A percentile compares a stretch with the other conserved stretches of the same genome.
Evolutionary conservation across 2,888 invertebrate species (phyloP).

Genomic region (Autographa gamma): DNA sequence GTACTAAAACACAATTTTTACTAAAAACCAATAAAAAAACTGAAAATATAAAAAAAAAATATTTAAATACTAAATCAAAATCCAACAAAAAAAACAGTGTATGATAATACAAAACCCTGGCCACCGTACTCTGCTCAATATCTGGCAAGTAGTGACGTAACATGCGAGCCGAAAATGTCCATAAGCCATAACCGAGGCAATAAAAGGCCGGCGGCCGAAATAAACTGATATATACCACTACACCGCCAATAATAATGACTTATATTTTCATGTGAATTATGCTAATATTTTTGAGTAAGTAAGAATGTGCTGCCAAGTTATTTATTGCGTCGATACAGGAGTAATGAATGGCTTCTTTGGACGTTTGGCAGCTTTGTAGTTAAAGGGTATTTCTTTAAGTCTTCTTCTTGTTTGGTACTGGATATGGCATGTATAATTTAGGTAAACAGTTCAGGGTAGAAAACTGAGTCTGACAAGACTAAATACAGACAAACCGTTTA

Average conservation of each 20-base stretch:
- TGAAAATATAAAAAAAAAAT: too few relatives aligned
- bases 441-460: too few relatives aligned
- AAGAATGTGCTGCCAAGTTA: constrained; percentile 51
- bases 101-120: constrained; percentile 10
- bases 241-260: constrained; percentile 56
- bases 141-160: constrained; percentile 57
- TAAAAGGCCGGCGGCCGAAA: constrained; percentile 63
- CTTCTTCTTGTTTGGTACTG: too few relatives aligned
- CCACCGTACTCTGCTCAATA: constrained; percentile 45
- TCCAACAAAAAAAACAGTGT: neutral
- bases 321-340: constrained; percentile 36
- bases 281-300: constrained; percentile 50
- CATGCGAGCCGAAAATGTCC: constrained; percentile 63
- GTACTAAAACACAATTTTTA: too few relatives aligned
- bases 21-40: too few relatives aligned
- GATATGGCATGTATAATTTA: too few relatives aligned
- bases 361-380: neutral
- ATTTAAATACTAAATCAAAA: too few relatives aligned
- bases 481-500: too few relatives aligned
- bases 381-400: neutral
- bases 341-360: neutral
- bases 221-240: constrained; percentile 58
- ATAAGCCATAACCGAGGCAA: constrained; percentile 68
- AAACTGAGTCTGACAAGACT: too few relatives aligned
- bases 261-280: constrained; percentile 53